Evolutionary conservation across 2,797 vertebrate genomes (phyloP), one percentile per base, ranked within the genome.

Genomic region (Chiloscyllium punctatum): DNA sequence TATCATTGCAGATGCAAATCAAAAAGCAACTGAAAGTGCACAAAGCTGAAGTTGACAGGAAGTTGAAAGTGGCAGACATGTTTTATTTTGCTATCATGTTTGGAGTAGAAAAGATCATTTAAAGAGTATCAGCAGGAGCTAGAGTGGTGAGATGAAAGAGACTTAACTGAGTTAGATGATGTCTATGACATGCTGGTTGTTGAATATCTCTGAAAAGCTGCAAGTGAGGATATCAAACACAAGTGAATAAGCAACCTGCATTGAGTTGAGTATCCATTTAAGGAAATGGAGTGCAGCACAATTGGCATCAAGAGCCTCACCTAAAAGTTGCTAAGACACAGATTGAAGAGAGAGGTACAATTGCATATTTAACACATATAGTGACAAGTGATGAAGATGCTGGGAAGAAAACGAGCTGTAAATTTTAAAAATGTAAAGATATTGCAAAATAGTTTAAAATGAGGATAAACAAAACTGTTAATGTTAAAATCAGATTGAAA

Each of bases 61-160:
- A 69, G 9, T 42, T 3, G 18, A 42, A 92, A 69, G 8, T 69
- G n/a, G 66, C 90, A 66, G 90, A 69, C 11, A 42, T 92, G 66
- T 69, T 69, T 92, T 11, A 25, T 42, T 92, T 91, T 18, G 66
- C 57, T 62, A 33, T 62, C 33, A 66, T 91, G 30, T 66, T 68
- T 66, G 7, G 33, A 91, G 16, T 91, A 0, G 9, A 69, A 42
- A 92, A 25, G 90, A 92, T 92, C 8, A 92, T 42, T 92, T 21
- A 42, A 69, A 23, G 62, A 25, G 37, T 23, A 69, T 68, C 21
- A 18, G 57, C 30, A 92, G 18, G 16, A 9, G 4, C 66, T 42
- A 42, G 42, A 92, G 62, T 92, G 66, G 62, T 69, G 9, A 92
- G 62, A 91, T 91, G 88, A 91, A 91, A 91, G 88, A 48, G 82